Evolutionary conservation across 2,888 invertebrate species (phyloP), one percentile per base, ranked within the genome.

Genomic region (Phengaris arion): DNA sequence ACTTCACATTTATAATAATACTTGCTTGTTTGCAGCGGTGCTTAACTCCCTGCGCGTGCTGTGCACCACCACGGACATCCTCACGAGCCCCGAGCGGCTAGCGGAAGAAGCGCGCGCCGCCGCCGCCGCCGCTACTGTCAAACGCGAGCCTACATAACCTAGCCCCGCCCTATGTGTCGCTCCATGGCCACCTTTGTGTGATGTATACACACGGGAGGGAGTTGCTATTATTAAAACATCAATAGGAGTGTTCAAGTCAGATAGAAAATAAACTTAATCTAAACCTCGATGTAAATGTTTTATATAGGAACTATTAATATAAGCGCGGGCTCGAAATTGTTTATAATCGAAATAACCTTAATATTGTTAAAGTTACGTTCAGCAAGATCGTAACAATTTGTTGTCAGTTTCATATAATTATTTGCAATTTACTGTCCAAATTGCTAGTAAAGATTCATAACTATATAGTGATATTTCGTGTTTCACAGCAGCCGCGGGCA

Each of bases 51-150:
- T 99, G 82, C 96, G 97, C 83, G 96, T 97, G 86, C 94, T 99
- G 82, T 98, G 98, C 89, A 98, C 98, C 82, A 96, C 96, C 79
- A 99, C 99, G 73, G 98, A 98, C 85, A 98, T 99, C 83, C 94
- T 99, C 82, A 96, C 98, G 69, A 97, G 97, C 86, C 99, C 99
- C 12, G 96, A 96, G 85, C 96, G 96, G 76, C 94, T 99, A 83
- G 97, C 98, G 10, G 98, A 98, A 77, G 98, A 99, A 94, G 98
- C 98, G 35, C 94, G 96, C 75, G 95, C 96, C 83, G 97, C 98
- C 45, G 96, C 96, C 79, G 90, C 91, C 59, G 79, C 86, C 82
- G 87, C 91, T 75, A 85, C 82, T 82, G 88, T 93, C 83, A 93
- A 93, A 82, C 80, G 87, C 75, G 93, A 93, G 83, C 93, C 93